phyloP scores from a whole-genome alignment of 1,140 invertebrate species.

The Drosophila tani region DNA sequence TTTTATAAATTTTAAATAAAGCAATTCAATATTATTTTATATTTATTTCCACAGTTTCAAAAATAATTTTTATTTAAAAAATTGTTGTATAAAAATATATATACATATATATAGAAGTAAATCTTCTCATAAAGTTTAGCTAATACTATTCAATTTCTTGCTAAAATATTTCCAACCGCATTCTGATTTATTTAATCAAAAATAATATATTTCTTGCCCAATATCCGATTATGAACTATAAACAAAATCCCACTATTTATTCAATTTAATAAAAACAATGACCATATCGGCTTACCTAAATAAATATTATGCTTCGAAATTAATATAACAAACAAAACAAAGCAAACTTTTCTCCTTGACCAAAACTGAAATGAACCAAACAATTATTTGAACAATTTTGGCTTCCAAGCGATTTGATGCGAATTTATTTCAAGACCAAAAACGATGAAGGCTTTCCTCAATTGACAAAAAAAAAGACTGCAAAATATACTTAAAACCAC shows the following conservation, averaged over 20 bases:
- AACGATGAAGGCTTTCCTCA: conserved; percentile 39
- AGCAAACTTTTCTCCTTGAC: conserved; percentile 27
- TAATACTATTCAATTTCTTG: no score
- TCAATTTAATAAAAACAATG: conserved; percentile 26
- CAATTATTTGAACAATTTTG: conserved; percentile 46
- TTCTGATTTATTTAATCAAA: background rate
- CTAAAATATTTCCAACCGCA: no score
- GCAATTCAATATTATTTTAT: no score
- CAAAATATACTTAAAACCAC: conserved; percentile 16
- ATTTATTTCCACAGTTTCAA: no score
- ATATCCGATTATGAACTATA: background rate
- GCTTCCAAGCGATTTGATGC: conserved; percentile 34
- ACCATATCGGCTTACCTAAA: conserved; percentile 5
- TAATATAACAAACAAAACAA: conserved; percentile 21
- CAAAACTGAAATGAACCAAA: conserved; percentile 40
- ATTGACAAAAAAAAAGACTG: conserved; percentile 30
- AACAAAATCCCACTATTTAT: conserved; percentile 12
- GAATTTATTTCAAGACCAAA: conserved; percentile 43
- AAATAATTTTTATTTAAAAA: no score
- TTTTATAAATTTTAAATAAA: no score
- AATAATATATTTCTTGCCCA: background rate
- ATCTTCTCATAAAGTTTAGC: no score
- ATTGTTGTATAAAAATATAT: no score
- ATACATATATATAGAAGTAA: no score
- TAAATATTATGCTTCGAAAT: conserved; percentile 27